A percentile compares a stretch with the other conserved stretches of the same genome.
Conservation (phyloP, 2,888 invertebrate genomes). For the Mycalesis mineus region DNA sequence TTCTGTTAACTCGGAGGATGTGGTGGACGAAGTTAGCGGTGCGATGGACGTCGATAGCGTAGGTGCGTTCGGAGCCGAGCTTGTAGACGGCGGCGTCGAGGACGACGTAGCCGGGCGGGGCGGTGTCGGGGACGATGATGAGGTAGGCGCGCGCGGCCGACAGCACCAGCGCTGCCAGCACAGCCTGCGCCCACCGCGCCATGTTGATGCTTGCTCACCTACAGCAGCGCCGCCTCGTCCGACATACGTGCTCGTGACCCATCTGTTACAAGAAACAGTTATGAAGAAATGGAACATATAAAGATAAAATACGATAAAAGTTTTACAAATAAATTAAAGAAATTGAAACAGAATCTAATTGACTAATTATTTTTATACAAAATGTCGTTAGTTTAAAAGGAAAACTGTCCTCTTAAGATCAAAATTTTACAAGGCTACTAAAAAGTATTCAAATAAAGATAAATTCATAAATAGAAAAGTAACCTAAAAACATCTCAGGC, state of each 20-base stretch:
- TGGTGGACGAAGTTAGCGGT: slow-evolving; percentile 90
- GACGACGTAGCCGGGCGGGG: slow-evolving; percentile 81
- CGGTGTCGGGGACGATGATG: slow-evolving; percentile 78
- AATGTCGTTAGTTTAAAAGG: too few relatives aligned
- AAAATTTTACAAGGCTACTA: too few relatives aligned
- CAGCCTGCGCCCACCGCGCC: slow-evolving; percentile 53
- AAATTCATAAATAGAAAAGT: too few relatives aligned
- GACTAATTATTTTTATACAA: too few relatives aligned
- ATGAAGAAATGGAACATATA: neutral
- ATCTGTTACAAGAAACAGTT: slow-evolving; percentile 42
- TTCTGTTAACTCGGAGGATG: slow-evolving; percentile 85
- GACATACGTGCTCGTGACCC: slow-evolving; percentile 46
- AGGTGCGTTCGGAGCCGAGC: slow-evolving; percentile 86
- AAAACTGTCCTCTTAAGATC: too few relatives aligned
- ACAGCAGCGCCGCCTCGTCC: slow-evolving; percentile 63
- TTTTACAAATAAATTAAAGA: too few relatives aligned
- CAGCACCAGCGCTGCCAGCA: slow-evolving; percentile 49
- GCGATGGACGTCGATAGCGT: slow-evolving; percentile 87
- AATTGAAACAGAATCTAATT: too few relatives aligned
- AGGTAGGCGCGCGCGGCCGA: slow-evolving; percentile 69
- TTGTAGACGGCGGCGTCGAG: slow-evolving; percentile 89
- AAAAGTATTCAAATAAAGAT: neutral
- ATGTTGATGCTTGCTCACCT: slow-evolving; percentile 56
- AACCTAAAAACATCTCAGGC: neutral
- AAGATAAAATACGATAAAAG: too few relatives aligned